These are phyloP conservation scores for Eretmocerus hayati DNA, from an alignment of 2,888 invertebrate genomes.

Conservation along the genomic window DNA sequence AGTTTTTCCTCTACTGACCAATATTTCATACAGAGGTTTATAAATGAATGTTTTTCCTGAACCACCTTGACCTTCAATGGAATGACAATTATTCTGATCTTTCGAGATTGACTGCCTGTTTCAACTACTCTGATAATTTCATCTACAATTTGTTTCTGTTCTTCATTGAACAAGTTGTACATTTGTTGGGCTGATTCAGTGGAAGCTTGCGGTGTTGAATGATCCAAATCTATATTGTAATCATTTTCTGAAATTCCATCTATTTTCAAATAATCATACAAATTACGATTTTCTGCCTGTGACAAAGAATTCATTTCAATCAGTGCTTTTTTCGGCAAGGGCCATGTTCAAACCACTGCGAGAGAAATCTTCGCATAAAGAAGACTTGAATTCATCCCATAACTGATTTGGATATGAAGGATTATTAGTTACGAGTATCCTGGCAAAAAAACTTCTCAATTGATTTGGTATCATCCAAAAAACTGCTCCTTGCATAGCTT, in stretches of 20 bases:
- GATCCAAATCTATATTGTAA: not conserved
- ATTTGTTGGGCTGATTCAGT: not conserved
- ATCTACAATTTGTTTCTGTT: slow-evolving; percentile 14
- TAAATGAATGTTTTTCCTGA: slow-evolving; percentile 8
- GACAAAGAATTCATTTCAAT: not conserved
- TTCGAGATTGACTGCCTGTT: too few relatives aligned
- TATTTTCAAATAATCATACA: not conserved
- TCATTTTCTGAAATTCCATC: not conserved
- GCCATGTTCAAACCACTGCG: not conserved
- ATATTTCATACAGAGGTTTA: not conserved
- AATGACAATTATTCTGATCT: slow-evolving; percentile 3
- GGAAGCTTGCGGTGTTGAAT: not conserved
- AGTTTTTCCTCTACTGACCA: not conserved
- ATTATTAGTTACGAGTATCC: slow-evolving; percentile 26
- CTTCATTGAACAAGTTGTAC: slow-evolving; percentile 7
- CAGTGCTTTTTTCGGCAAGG: not conserved
- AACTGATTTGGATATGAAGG: slow-evolving; percentile 24
- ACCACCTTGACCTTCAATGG: slow-evolving; percentile 17
- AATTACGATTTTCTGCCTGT: not conserved
- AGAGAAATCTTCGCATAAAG: slow-evolving; percentile 22
- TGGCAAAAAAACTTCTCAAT: slow-evolving; percentile 31
- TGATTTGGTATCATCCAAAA: slow-evolving; percentile 22
- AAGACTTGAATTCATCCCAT: slow-evolving; percentile 18
- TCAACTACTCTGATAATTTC: slow-evolving; percentile 6
- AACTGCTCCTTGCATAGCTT: slow-evolving; percentile 8